Base-by-base conservation (phyloP, 2,113 vertebrate genomes). In the Bostrychus sinensis region DNA sequence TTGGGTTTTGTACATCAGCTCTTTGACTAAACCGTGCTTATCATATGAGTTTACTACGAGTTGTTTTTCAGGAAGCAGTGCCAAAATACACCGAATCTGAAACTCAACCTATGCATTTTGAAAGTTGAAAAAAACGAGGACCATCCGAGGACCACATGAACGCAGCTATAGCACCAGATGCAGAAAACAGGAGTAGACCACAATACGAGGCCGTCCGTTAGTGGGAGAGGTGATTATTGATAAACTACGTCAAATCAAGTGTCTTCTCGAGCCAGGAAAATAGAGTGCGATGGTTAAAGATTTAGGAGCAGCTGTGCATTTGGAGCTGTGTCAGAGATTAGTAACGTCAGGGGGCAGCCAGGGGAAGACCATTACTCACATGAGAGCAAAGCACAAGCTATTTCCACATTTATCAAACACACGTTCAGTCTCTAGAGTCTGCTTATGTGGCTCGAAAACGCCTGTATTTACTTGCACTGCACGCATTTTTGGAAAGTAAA, bases 251-350 rank as follows among this genome's bases (percentile, higher is more conserved):
- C 51, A 53, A 41, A 28, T 56, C 17, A 28, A 75, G n/a, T n/a
- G 8, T 42, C 50, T 64, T 37, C 54, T 16, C n/a, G 54, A 66
- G 56, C 43, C 54, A 67, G 48, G 62, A 56, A 48, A 25, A 57
- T 22, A 43, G 45, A 14, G 8, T 25, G 43, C 12, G 39, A 28
- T 39, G 53, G 62, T 32, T 34, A 36, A 1, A 5, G 53, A 43
- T 63, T 69, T 41, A 41, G 34, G 20, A 66, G 62, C 65, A 78
- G 77, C 62, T 78, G 74, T 53, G 48, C 71, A 19, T 7, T 56
- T 37, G 7, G 46, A 66, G 72, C 73, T 46, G 55, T 56, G 69
- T 66, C 42, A 2, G 39, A 65, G 66, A 59, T 68, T 66, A 25
- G 50, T 34, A 43, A 78, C 66, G 50, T 62, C 58, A 62, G 22